Evolutionary conservation across 2,888 invertebrate species (phyloP).

Genomic region (Zaprionus obscuricornis): DNA sequence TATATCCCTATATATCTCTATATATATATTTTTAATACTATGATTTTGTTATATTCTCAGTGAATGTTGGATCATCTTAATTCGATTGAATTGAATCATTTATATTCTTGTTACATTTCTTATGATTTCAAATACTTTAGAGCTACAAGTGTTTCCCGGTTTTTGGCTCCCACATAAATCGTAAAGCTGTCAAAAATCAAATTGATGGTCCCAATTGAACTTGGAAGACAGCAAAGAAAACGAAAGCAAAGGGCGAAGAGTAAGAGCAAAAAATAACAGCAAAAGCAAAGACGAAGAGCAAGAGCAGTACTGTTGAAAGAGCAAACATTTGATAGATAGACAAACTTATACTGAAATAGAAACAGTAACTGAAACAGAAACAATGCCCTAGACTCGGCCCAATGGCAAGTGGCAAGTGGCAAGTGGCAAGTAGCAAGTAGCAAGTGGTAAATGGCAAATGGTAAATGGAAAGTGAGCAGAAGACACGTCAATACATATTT

Average conservation of each 20-base stretch:
- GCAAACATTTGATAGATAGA: conserved; percentile 66
- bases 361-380: conserved; percentile 25
- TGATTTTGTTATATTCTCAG: conserved; percentile 3
- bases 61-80: conserved; percentile 24
- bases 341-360: conserved; percentile 26
- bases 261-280: background rate
- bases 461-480: conserved; percentile 27
- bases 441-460: conserved; percentile 17
- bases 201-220: conserved; percentile 62
- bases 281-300: too few relatives aligned
- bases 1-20: too few relatives aligned
- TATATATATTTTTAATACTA: too few relatives aligned
- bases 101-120: conserved; percentile 5
- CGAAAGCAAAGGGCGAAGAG: conserved; percentile 2
- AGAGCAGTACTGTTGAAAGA: conserved; percentile 62
- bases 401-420: conserved; percentile 21
- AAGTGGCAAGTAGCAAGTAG: conserved; percentile 22
- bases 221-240: conserved; percentile 16
- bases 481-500: conserved; percentile 60
- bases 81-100: conserved; percentile 12
- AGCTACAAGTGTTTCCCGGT: conserved; percentile 33
- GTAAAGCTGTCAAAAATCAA: conserved; percentile 55
- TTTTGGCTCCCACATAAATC: conserved; percentile 10
- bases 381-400: conserved; percentile 36
- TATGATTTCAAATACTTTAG: too few relatives aligned